Evolutionary conservation across 2,113 vertebrate species (phyloP).

Genomic region (Microcebus ravelobensis): DNA sequence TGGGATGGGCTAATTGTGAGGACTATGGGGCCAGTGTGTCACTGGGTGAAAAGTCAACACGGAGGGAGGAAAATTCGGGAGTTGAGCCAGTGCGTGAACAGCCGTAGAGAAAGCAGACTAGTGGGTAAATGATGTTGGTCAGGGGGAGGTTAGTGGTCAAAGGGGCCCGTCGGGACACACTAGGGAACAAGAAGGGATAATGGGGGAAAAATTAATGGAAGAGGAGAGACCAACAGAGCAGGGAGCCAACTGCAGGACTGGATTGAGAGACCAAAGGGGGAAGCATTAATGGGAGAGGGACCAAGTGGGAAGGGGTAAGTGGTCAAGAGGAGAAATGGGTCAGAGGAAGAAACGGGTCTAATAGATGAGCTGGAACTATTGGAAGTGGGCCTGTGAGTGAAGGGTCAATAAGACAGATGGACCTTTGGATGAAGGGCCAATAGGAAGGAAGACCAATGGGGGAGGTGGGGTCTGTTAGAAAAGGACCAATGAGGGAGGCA

Average conservation of each 20-base stretch:
- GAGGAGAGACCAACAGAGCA: neutral
- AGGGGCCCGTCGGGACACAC: neutral
- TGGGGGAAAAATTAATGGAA: neutral
- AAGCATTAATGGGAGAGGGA: neutral
- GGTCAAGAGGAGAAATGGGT: neutral
- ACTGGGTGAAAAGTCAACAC: neutral
- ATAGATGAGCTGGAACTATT: neutral
- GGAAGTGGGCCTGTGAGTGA: neutral
- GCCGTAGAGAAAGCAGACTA: neutral
- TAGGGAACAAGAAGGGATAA: neutral
- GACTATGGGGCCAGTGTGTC: neutral
- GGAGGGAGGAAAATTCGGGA: neutral
- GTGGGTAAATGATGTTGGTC: neutral
- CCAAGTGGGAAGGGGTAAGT: neutral
- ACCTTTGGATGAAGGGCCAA: neutral
- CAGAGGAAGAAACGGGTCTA: neutral
- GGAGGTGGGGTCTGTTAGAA: neutral
- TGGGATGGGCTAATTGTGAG: neutral
- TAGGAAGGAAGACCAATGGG: neutral
- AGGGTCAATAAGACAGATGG: neutral
- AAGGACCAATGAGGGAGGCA: neutral
- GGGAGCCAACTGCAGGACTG: neutral
- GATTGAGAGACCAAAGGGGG: neutral
- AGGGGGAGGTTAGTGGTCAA: neutral
- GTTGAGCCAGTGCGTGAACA: neutral